These are phyloP conservation scores for Agapornis roseicollis DNA, from an alignment of 2,113 vertebrate species.

Conservation along the genomic window DNA sequence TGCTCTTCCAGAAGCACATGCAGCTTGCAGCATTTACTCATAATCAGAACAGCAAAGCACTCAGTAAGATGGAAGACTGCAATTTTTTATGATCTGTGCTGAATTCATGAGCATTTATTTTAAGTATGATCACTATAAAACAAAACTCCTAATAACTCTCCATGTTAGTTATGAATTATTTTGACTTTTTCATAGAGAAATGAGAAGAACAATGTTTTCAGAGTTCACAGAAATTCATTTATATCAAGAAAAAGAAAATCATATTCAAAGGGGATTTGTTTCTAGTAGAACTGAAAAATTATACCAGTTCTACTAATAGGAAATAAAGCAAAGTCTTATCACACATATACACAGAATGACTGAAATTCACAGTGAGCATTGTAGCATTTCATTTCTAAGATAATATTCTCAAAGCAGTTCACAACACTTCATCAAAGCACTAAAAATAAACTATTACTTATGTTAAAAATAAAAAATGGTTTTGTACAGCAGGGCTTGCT, in stretches of 20 bases:
- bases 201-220: background rate
- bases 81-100: background rate
- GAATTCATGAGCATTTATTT: background rate
- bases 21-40: background rate
- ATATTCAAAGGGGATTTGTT: background rate
- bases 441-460: background rate
- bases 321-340: background rate
- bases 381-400: background rate
- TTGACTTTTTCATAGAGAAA: background rate
- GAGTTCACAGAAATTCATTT: background rate
- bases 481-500: background rate
- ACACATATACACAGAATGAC: background rate
- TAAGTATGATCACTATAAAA: background rate
- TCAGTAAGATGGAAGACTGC: background rate
- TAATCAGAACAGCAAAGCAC: background rate
- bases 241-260: background rate
- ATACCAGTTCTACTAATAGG: background rate
- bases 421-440: background rate
- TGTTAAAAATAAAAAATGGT: background rate
- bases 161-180: background rate
- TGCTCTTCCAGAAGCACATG: background rate
- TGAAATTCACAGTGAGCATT: conserved; percentile 1
- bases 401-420: background rate
- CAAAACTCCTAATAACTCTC: background rate
- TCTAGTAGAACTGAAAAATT: background rate